Conservation (phyloP, 2,888 invertebrate genomes). For the Rotaria sp. region DNA sequence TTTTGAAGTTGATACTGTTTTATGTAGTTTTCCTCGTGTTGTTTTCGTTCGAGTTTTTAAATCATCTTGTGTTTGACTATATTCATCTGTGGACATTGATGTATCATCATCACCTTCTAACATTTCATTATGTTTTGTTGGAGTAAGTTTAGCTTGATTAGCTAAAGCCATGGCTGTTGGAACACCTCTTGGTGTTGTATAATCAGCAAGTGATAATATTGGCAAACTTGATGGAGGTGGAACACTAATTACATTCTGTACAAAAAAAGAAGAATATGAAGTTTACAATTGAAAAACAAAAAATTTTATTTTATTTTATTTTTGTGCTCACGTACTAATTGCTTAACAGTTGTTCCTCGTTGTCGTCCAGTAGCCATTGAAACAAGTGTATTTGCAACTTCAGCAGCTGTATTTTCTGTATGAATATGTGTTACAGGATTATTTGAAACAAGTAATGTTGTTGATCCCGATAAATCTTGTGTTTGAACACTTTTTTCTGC, state of each 20-base stretch:
- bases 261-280: background rate
- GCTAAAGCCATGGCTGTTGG: background rate
- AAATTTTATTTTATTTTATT: no score
- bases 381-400: conserved; percentile 37
- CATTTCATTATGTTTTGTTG: background rate
- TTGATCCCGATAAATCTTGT: background rate
- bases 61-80: background rate
- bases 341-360: background rate
- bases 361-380: conserved; percentile 32
- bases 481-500: conserved; percentile 24
- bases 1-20: background rate
- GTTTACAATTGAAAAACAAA: background rate
- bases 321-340: background rate
- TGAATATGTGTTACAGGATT: background rate
- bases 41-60: background rate
- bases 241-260: background rate
- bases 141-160: background rate
- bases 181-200: background rate
- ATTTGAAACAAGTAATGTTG: background rate
- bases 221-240: background rate
- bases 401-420: conserved; percentile 11
- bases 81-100: conserved; percentile 7
- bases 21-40: background rate
- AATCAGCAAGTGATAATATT: background rate
- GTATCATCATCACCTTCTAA: background rate